phyloP scores from a whole-genome alignment of 2,888 invertebrate genomes.

The Luperina nickerlii region DNA sequence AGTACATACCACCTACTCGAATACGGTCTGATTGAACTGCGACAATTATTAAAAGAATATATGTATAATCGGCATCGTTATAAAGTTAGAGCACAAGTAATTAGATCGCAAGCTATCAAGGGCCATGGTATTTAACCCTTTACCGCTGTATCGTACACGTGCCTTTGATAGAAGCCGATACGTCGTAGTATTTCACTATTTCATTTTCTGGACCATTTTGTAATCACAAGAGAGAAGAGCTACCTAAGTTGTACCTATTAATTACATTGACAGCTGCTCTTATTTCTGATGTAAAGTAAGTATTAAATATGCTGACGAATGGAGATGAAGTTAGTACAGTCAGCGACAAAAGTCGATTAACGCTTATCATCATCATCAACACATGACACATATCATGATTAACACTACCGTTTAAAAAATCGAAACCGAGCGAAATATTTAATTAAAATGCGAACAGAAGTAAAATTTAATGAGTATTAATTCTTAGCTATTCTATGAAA shows the following conservation, averaged over 20 bases:
- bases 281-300: not conserved
- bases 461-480: not conserved
- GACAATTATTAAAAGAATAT: slow-evolving; percentile 3
- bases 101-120: slow-evolving; percentile 27
- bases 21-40: not conserved
- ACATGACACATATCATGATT: too few relatives aligned
- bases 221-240: not conserved
- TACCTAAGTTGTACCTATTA: not conserved
- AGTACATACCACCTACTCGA: not conserved
- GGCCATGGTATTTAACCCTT: slow-evolving; percentile 1
- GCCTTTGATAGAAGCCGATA: slow-evolving; percentile 11
- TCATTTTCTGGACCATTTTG: not conserved
- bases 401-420: too few relatives aligned
- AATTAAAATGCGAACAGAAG: not conserved
- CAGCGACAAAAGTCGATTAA: not conserved
- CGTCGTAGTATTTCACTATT: not conserved
- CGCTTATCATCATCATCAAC: too few relatives aligned
- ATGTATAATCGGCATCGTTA: slow-evolving; percentile 1
- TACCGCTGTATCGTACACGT: not conserved
- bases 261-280: not conserved
- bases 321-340: not conserved
- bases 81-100: slow-evolving; percentile 13
- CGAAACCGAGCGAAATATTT: not conserved
- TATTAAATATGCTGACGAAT: not conserved
- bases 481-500: not conserved